A percentile compares a stretch with the other conserved stretches of the same genome.
Evolutionary conservation across 2,113 vertebrate species (phyloP).

Genomic region (Etheostoma spectabile): DNA sequence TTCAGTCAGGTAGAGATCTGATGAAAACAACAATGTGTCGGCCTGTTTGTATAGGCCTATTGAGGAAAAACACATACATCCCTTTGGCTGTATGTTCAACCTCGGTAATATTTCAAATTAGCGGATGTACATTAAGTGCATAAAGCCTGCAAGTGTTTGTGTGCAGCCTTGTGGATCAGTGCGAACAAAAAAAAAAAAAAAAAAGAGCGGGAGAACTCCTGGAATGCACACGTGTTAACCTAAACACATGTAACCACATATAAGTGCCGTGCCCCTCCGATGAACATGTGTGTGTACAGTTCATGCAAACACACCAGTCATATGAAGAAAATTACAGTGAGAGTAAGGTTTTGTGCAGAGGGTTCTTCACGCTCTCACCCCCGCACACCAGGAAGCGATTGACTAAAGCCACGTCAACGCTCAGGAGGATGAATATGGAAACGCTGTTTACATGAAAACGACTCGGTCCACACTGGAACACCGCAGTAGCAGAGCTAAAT

Average conservation of each 20-base stretch:
- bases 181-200: slow-evolving; percentile 19
- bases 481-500: neutral
- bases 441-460: neutral
- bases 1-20: slow-evolving; percentile 2
- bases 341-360: neutral
- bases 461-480: neutral
- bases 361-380: slow-evolving; percentile 1
- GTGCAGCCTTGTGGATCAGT: slow-evolving; percentile 24
- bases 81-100: slow-evolving; percentile 35
- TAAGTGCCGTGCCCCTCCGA: neutral
- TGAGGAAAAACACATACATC: neutral
- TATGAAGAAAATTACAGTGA: slow-evolving; percentile 2
- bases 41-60: neutral
- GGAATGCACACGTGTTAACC: slow-evolving; percentile 44
- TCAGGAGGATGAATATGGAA: slow-evolving; percentile 2
- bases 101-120: slow-evolving; percentile 23
- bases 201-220: neutral
- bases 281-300: slow-evolving; percentile 23
- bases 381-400: slow-evolving; percentile 24
- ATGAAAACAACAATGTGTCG: neutral
- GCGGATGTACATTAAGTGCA: slow-evolving; percentile 7
- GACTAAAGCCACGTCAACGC: slow-evolving; percentile 27
- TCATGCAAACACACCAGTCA: slow-evolving; percentile 33
- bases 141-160: neutral
- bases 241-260: slow-evolving; percentile 53